Base-by-base conservation (phyloP, 2,888 invertebrate genomes). In the Synanthedon vespiformis region DNA sequence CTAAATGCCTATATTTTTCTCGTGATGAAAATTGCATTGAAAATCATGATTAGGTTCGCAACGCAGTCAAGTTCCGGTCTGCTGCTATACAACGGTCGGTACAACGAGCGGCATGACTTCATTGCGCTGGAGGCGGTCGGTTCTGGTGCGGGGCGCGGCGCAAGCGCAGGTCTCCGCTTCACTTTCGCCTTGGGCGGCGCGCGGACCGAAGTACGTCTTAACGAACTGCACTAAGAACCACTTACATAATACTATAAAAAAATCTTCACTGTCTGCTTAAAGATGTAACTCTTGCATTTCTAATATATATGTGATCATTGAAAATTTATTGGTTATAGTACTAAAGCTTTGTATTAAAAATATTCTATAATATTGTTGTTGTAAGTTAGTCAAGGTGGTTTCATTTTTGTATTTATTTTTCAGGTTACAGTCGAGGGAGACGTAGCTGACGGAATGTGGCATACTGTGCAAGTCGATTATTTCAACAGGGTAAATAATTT, bases 31-130 rank as follows among this genome's bases (percentile, higher is more conserved):
- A 40, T 47, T 49, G 40, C n/a, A 2, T 13, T 44, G 2, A 13
- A 44, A 13, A 8, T 44, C 5, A 11, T 44, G 6, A 44, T 34
- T 72, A 93, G 93, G 62, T 98, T 98, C 78, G 95, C 97, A 2
- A 98, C 97, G 0, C 93, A 95, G 59, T 88, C 92, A 14, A 89
- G 91, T 6, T 93, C 96, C 60, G 98, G 96, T 0, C 80, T 98
- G 0, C 81, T 98, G 0, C 88, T 98, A 0, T 98, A 98, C 88
- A 98, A 98, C 76, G 98, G 98, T 0, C 91, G 98, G 0, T 98
- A 97, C 82, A 98, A 98, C 76, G 97, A 97, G 71, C 90, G 94
- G 1, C 97, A 98, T 70, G 98, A 98, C 80, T 98, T 97, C 72
- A 89, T 98, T 14, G 94, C 97, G 0, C 79, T 98, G 48, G 97